phyloP scores from a whole-genome alignment of 2,797 vertebrate genomes.

The Echiichthys vipera region DNA sequence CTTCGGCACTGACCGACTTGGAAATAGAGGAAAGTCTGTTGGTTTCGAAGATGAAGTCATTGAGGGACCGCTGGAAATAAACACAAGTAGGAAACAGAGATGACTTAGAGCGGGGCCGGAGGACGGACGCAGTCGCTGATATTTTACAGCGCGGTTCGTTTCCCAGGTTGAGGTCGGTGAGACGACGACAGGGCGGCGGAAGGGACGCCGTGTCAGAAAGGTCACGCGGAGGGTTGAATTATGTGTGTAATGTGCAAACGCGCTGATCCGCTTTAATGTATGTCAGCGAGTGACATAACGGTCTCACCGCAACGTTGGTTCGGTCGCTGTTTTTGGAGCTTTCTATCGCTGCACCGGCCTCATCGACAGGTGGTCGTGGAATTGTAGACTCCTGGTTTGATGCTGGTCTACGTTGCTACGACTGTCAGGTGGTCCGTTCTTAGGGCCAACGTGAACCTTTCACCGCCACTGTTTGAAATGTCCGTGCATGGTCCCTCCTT shows the following conservation, averaged over 20 bases:
- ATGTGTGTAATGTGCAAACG: background rate
- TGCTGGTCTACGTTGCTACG: no score
- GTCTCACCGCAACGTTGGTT: no score
- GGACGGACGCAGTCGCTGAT: background rate
- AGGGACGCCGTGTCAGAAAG: constrained; percentile 9
- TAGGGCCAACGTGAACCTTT: no score
- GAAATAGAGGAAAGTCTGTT: constrained; percentile 50
- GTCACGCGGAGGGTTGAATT: background rate
- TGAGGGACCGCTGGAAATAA: constrained; percentile 13
- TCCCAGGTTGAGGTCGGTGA: background rate
- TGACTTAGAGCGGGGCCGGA: background rate
- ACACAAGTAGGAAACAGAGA: constrained; percentile 14
- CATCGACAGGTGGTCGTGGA: background rate
- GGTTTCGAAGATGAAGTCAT: constrained; percentile 19
- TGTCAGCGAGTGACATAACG: constrained; percentile 4
- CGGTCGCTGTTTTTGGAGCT: background rate
- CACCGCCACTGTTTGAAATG: no score
- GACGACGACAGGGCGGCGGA: background rate
- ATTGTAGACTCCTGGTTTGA: no score
- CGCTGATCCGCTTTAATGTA: constrained; percentile 1
- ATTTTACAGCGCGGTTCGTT: background rate
- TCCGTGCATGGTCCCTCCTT: no score
- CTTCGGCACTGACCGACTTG: constrained; percentile 32
- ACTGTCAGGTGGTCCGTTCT: no score
- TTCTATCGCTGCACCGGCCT: background rate